Percentiles rank a stretch among this genome's conserved stretches.
These are phyloP conservation scores for Embiotoca jacksoni DNA, from an alignment of 2,113 vertebrate species.

Conservation along the genomic window DNA sequence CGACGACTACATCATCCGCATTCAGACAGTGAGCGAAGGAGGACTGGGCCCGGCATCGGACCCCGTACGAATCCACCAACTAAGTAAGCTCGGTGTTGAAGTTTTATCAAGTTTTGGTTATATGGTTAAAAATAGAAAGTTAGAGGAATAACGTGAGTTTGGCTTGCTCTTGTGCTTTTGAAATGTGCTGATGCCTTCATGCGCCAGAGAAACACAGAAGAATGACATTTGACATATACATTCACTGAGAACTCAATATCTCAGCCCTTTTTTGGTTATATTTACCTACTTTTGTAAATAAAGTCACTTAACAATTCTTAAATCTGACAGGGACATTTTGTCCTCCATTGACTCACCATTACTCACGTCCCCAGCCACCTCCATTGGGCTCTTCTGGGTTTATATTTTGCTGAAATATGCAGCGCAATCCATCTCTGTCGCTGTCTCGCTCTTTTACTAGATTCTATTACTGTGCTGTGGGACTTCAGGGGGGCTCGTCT, in stretches of 20 bases:
- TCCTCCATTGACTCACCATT: conserved; percentile 67
- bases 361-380: conserved; percentile 54
- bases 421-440: conserved; percentile 73
- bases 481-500: conserved; percentile 57
- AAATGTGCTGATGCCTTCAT: conserved; percentile 32
- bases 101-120: neutral
- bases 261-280: conserved; percentile 11
- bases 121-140: neutral
- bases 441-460: conserved; percentile 63
- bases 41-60: conserved; percentile 91
- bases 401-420: conserved; percentile 73
- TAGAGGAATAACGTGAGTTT: neutral
- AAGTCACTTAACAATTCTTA: conserved; percentile 71
- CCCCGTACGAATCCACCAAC: conserved; percentile 90
- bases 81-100: conserved; percentile 78
- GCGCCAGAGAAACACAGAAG: no score
- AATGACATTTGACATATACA: conserved; percentile 16
- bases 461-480: conserved; percentile 65
- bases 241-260: conserved; percentile 10
- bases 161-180: neutral
- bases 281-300: conserved; percentile 53
- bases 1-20: conserved; percentile 91
- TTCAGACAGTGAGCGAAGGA: conserved; percentile 89
- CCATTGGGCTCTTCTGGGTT: conserved; percentile 20
- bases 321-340: conserved; percentile 65